Base-by-base conservation (phyloP, 1,140 invertebrate species). In the Druon quercuslanigerum region DNA sequence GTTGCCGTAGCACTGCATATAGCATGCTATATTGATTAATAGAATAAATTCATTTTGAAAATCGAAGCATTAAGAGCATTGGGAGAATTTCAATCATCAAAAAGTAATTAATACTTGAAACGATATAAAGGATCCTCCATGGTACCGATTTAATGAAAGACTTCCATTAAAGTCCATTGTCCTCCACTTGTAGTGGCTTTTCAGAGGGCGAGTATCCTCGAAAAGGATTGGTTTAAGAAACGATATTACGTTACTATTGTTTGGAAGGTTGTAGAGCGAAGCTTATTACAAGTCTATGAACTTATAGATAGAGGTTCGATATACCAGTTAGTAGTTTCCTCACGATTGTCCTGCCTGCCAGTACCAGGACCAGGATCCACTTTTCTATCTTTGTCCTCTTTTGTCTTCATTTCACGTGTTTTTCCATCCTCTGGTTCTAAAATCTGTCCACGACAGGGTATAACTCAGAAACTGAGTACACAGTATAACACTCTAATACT, bases 81-180 rank as follows among this genome's bases (percentile, higher is more conserved):
- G 25, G 12, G n/a, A 40, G 60, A 40, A 40, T 66, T 66, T 46
- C 60, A 66, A 66, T 66, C 1, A 46, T 46, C 17, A 40, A 40
- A 40, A 66, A 66, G 60, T 66, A 66, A 66, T 66, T 66, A 66
- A 66, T 66, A 66, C 60, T 66, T 66, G 60, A 20, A 66, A 66
- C n/a, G 60, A 66, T 66, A 66, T 46, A 66, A n/a, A 66, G 33
- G 4, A 66, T 66, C 60, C 33, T 66, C 25, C 25, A 66, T 66
- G 60, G 60, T 40, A 16, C 33, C 60, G 33, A 40, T 66, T 66
- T 66, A 66, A 66, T 66, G 60, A 66, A 66, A 66, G 60, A 66
- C 25, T 66, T 66, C 60, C 14, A 66, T 66, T 66, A 40, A 66
- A 66, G 60, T 66, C 60, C 60, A 46, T 66, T 66, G 60, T 66